These are phyloP conservation scores for Eilema griseolum DNA, from an alignment of 2,888 invertebrate genomes.

Conservation along the genomic window DNA sequence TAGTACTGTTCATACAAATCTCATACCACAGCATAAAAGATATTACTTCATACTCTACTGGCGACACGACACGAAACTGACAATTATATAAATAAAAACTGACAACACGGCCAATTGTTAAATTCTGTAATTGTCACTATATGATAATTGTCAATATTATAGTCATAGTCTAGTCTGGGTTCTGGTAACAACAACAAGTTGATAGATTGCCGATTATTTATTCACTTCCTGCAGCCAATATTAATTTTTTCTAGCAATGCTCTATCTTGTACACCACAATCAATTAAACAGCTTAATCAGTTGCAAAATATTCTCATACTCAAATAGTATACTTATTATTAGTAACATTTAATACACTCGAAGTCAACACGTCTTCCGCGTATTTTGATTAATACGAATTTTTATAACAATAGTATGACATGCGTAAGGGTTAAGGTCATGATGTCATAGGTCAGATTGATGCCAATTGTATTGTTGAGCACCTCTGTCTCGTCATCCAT, in stretches of 20 bases:
- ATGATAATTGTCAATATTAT: not conserved
- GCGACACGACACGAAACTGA: too few species aligned
- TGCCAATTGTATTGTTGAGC: slow-evolving; percentile 68
- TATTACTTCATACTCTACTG: not conserved
- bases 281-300: not conserved
- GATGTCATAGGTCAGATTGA: slow-evolving; percentile 76
- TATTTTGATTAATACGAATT: slow-evolving; percentile 55
- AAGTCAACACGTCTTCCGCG: slow-evolving; percentile 60
- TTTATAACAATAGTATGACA: slow-evolving; percentile 64
- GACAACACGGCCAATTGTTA: not conserved
- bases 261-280: not conserved
- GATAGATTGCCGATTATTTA: not conserved
- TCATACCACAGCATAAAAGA: not conserved
- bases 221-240: not conserved
- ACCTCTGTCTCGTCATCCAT: slow-evolving; percentile 67
- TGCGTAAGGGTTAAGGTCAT: slow-evolving; percentile 64
- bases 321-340: slow-evolving; percentile 42
- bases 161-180: not conserved
- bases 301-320: slow-evolving; percentile 35
- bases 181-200: not conserved
- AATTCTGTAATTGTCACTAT: not conserved
- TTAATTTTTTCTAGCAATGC: not conserved
- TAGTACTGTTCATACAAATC: too few species aligned
- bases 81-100: too few species aligned
- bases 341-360: slow-evolving; percentile 42